These are phyloP conservation scores for Orussus abietinus DNA, from an alignment of 1,140 invertebrate species.

Conservation along the genomic window DNA sequence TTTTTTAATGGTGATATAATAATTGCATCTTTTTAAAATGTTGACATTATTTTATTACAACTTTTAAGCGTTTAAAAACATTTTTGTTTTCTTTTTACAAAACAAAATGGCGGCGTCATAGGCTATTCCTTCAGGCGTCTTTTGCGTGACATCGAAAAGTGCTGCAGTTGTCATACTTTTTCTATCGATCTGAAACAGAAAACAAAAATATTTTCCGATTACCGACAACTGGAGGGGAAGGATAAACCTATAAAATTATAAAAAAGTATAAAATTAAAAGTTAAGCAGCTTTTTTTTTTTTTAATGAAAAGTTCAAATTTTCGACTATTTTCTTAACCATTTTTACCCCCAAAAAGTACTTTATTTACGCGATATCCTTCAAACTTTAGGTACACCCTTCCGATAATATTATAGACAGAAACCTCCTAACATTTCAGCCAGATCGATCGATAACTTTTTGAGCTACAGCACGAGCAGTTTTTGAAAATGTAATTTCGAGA, in stretches of 20 bases:
- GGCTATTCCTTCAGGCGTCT: too few relatives aligned
- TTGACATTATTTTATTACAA: neutral
- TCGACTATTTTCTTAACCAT: conserved; percentile 1
- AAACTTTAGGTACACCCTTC: too few relatives aligned
- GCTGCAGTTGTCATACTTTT: too few relatives aligned
- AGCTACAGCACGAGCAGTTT: conserved; percentile 1
- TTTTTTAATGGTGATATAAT: conserved; percentile 1
- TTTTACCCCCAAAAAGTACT: too few relatives aligned
- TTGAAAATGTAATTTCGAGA: conserved; percentile 1
- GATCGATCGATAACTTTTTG: conserved; percentile 1
- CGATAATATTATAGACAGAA: too few relatives aligned
- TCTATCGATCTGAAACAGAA: neutral
- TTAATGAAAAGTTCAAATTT: conserved; percentile 1
- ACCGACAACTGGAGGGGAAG: neutral
- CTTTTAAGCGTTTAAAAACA: neutral
- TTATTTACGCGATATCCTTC: too few relatives aligned
- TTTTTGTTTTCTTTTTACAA: too few relatives aligned
- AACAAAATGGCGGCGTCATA: too few relatives aligned
- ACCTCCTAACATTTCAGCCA: neutral
- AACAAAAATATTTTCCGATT: neutral
- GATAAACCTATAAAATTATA: conserved; percentile 1
- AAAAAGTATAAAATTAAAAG: too few relatives aligned
- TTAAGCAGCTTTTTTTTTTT: neutral
- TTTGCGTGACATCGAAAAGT: too few relatives aligned
- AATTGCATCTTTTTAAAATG: neutral